phyloP scores from a whole-genome alignment of 2,888 invertebrate species.

The Drosophila kanekoi region DNA sequence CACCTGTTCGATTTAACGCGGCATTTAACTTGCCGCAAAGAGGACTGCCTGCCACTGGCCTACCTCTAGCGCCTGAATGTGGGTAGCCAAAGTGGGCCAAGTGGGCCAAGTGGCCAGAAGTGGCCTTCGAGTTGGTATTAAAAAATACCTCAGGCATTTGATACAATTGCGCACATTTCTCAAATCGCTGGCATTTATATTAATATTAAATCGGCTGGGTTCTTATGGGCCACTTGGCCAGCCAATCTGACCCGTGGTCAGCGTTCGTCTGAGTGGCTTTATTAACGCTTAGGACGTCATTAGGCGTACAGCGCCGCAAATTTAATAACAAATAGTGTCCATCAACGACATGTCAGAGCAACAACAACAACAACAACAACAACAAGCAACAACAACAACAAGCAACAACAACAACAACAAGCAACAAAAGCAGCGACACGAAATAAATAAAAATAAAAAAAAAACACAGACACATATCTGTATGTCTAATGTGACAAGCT shows the following conservation, averaged over 20 bases:
- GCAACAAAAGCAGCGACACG: constrained; percentile 1
- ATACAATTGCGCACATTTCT: constrained; percentile 26
- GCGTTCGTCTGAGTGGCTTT: constrained; percentile 17
- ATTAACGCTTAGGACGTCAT: constrained; percentile 52
- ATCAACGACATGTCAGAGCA: constrained; percentile 47
- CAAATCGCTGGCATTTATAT: constrained; percentile 18
- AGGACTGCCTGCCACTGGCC: not conserved
- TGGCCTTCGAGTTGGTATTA: constrained; percentile 19
- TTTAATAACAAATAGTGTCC: constrained; percentile 66
- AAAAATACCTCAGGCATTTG: constrained; percentile 15
- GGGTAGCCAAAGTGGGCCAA: too few species aligned
- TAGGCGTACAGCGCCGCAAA: constrained; percentile 33
- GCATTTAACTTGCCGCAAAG: constrained; percentile 10
- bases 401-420: not conserved
- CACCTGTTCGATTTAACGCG: constrained; percentile 33
- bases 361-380: constrained; percentile 13
- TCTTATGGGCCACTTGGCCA: constrained; percentile 10
- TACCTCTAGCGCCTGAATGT: not conserved
- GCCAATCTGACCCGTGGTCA: not conserved
- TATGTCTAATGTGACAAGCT: constrained; percentile 36
- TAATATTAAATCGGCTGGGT: constrained; percentile 13
- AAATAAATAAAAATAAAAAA: not conserved
- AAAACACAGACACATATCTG: constrained; percentile 19
- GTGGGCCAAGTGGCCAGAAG: not conserved
- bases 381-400: constrained; percentile 12